Evolutionary conservation across 2,888 invertebrate genomes (phyloP).

Genomic region (Amphipyra berbera): DNA sequence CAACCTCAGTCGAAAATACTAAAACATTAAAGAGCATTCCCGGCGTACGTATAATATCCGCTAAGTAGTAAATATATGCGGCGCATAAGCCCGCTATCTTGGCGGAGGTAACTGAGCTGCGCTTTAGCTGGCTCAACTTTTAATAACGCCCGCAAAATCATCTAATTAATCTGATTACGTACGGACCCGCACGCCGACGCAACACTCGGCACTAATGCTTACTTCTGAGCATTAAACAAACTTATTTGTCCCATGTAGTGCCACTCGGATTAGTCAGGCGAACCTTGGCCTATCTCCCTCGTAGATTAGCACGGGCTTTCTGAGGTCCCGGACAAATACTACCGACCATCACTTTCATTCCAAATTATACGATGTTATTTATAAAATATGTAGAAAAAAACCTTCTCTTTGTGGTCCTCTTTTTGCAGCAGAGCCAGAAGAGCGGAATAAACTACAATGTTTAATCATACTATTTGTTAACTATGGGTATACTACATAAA

Average conservation of each 20-base stretch:
- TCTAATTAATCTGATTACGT: slow-evolving; percentile 89
- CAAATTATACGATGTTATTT: slow-evolving; percentile 55
- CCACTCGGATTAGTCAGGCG: slow-evolving; percentile 77
- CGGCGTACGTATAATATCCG: slow-evolving; percentile 86
- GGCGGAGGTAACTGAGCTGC: slow-evolving; percentile 82
- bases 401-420: slow-evolving; percentile 1
- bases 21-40: slow-evolving; percentile 88
- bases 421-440: slow-evolving; percentile 1
- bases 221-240: slow-evolving; percentile 83
- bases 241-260: slow-evolving; percentile 82
- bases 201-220: slow-evolving; percentile 83
- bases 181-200: slow-evolving; percentile 77
- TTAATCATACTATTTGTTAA: background rate
- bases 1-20: slow-evolving; percentile 89
- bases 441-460: slow-evolving; percentile 4
- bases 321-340: slow-evolving; percentile 65
- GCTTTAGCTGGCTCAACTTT: slow-evolving; percentile 87
- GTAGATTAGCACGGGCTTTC: slow-evolving; percentile 68
- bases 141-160: slow-evolving; percentile 88
- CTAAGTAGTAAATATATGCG: slow-evolving; percentile 83
- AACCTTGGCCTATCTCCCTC: slow-evolving; percentile 64
- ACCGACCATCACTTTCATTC: slow-evolving; percentile 64
- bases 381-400: slow-evolving; percentile 19
- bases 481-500: background rate
- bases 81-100: slow-evolving; percentile 86